Evolutionary conservation across 2,797 vertebrate species (phyloP).

Genomic region (Erpetoichthys calabaricus): DNA sequence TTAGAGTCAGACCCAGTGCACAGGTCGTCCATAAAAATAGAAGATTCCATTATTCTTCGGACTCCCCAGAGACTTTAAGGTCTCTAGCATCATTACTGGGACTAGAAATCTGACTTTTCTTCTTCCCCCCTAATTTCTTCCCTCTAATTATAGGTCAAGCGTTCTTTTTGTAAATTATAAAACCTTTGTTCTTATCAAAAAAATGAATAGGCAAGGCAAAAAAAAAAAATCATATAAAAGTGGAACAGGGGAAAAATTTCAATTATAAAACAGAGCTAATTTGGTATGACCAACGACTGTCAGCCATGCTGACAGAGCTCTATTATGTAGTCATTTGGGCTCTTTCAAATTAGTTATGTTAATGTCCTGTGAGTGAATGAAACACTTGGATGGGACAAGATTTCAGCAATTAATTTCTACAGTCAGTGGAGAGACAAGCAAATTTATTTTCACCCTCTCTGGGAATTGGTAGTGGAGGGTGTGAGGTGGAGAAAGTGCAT

Average conservation of each 20-base stretch:
- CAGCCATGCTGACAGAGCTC: constrained; percentile 95
- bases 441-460: constrained; percentile 99
- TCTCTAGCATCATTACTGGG: constrained; percentile 97
- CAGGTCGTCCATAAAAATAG: constrained; percentile 94
- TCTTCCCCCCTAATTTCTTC: constrained; percentile 68
- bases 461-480: constrained; percentile 95
- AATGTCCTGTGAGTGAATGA: constrained; percentile 99
- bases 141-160: constrained; percentile 99
- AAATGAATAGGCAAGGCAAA: constrained; percentile 55
- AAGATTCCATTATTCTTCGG: constrained; percentile 96
- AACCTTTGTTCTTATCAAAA: constrained; percentile 93
- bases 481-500: constrained; percentile 89
- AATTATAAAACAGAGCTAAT: constrained; percentile 99
- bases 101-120: constrained; percentile 91
- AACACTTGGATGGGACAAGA: constrained; percentile 99
- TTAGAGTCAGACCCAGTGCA: constrained; percentile 59
- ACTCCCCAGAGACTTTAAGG: constrained; percentile 83
- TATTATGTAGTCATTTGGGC: constrained; percentile 99
- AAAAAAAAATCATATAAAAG: constrained; percentile 54
- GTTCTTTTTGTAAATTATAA: constrained; percentile 96
- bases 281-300: constrained; percentile 99
- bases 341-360: constrained; percentile 99
- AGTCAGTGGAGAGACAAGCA: constrained; percentile 99
- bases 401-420: constrained; percentile 99
- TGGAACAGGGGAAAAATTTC: constrained; percentile 59